Conservation (phyloP, 2,888 invertebrate species). For the Lagria hirta region DNA sequence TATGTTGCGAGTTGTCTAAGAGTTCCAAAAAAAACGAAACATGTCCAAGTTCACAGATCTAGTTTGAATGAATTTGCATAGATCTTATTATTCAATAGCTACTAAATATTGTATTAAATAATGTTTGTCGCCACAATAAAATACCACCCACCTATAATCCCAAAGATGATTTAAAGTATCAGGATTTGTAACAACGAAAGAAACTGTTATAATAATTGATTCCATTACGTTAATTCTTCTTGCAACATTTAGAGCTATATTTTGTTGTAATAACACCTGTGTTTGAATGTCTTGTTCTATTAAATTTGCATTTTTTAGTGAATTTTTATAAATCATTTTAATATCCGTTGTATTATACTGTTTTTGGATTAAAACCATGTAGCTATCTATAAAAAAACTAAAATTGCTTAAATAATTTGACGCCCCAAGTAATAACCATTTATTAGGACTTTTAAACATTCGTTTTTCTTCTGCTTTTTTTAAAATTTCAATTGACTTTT, state of each 20-base stretch:
- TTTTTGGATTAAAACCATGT: slow-evolving; percentile 34
- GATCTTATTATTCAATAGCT: too few species aligned
- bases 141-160: slow-evolving; percentile 53
- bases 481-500: too few species aligned
- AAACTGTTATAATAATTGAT: slow-evolving; percentile 36
- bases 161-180: slow-evolving; percentile 53
- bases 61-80: too few species aligned
- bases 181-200: slow-evolving; percentile 48
- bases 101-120: too few species aligned
- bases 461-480: slow-evolving; percentile 36
- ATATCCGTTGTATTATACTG: slow-evolving; percentile 22
- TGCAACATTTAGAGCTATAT: slow-evolving; percentile 24
- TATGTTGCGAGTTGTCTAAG: too few species aligned
- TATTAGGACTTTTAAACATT: slow-evolving; percentile 37
- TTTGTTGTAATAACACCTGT: too few species aligned
- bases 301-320: slow-evolving; percentile 21
- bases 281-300: slow-evolving; percentile 26
- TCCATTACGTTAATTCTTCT: slow-evolving; percentile 43
- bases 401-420: slow-evolving; percentile 13
- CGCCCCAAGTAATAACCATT: slow-evolving; percentile 37
- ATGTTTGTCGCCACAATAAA: too few species aligned
- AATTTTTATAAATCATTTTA: slow-evolving; percentile 37
- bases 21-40: too few species aligned
- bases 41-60: too few species aligned
- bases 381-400: slow-evolving; percentile 37